Base-by-base conservation (phyloP, 2,888 invertebrate species). In the Spicauda simplicius region DNA sequence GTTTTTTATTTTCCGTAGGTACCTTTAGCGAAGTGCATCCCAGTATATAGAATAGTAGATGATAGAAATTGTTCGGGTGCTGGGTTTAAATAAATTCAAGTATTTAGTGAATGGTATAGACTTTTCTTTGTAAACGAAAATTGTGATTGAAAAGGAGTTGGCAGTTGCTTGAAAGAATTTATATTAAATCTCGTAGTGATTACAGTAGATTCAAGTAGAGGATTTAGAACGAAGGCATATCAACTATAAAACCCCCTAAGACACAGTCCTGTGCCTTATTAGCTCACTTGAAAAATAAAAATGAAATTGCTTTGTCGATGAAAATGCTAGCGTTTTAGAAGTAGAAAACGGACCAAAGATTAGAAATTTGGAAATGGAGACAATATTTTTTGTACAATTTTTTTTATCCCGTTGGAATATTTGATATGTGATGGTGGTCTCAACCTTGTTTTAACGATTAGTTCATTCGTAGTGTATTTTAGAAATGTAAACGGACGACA, bases 221-320 rank as follows among this genome's bases (percentile, higher is more conserved):
- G 72, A 69, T 63, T 72, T 76, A 75, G 75, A 76, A 76, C 76
- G 75, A 72, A 76, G 83, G 85, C 90, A 91, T 91, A 90, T 90
- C 90, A 86, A 80, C 79, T 76, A 81, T 80, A 80, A 84, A 80
- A 82, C 76, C 76, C 80, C 76, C 71, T 62, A 76, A 87, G 90
- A 90, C 91, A 91, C 91, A 89, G 74, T 80, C 80, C 88, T 90
- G 91, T 91, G 91, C 91, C 91, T 92, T 91, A 90, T 73, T 79
- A 68, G 70, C 81, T 85, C 79, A 76, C 70, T 81, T 78, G 25
- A 77, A 74, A 61, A 55, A 20, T 55, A 48, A 60, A 66, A 60
- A 41, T 37, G 19, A 73, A 76, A 74, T 76, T 77, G 73, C 76
- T 80, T 80, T 78, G 74, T 79, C 75, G 70, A 76, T 76, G 70